A percentile compares a stretch with the other conserved stretches of the same genome.
Evolutionary conservation across 2,888 invertebrate species (phyloP).

Genomic region (Drosophila subquinaria): DNA sequence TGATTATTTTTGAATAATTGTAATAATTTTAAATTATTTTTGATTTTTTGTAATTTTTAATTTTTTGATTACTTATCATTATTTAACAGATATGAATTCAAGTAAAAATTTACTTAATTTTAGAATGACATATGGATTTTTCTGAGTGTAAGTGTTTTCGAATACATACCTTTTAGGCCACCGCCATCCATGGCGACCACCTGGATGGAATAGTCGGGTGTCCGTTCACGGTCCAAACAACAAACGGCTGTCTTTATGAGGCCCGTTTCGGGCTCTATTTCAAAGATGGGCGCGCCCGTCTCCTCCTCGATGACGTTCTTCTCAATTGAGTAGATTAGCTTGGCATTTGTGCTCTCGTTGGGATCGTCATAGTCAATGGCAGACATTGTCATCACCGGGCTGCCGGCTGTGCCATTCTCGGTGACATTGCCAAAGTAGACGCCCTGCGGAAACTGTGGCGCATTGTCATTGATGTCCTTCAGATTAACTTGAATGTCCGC

Average conservation of each 20-base stretch:
- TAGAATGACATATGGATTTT: too few relatives aligned
- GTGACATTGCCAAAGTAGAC: constrained; percentile 97
- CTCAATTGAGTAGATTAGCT: constrained; percentile 96
- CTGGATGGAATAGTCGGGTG: constrained; percentile 98
- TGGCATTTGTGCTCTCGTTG: constrained; percentile 97
- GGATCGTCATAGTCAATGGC: constrained; percentile 98
- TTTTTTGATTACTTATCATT: too few relatives aligned
- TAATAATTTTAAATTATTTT: too few relatives aligned
- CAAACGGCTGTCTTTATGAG: constrained; percentile 98
- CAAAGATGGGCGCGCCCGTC: constrained; percentile 97
- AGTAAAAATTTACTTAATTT: too few relatives aligned
- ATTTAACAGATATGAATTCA: too few relatives aligned
- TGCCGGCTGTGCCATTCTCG: constrained; percentile 98
- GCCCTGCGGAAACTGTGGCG: constrained; percentile 97
- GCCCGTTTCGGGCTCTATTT: constrained; percentile 97
- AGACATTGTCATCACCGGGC: constrained; percentile 99
- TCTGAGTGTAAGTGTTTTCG: too few relatives aligned
- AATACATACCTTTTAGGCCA: constrained; percentile 92
- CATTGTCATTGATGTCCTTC: constrained; percentile 98
- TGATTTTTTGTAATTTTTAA: too few relatives aligned
- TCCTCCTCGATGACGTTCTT: constrained; percentile 98
- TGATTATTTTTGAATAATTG: too few relatives aligned
- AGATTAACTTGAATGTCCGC: constrained; percentile 98
- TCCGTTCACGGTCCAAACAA: constrained; percentile 96
- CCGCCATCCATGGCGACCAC: constrained; percentile 98